Percentiles rank a stretch among this genome's conserved stretches.
phyloP scores from a whole-genome alignment of 2,797 vertebrate species.

The Anguilla megastoma region DNA sequence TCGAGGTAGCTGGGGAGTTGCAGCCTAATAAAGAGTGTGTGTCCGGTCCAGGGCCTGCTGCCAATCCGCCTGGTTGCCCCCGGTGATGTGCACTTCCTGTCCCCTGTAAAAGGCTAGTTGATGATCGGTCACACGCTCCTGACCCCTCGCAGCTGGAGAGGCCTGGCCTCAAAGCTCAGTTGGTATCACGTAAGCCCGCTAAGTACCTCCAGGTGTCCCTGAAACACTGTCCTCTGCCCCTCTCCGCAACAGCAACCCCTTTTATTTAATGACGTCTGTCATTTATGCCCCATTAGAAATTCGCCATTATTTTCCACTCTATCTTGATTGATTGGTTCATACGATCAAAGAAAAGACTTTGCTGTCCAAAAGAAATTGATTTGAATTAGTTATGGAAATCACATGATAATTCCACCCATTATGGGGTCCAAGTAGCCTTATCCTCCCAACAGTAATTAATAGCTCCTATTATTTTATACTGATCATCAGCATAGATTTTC shows the following conservation, averaged over 20 bases:
- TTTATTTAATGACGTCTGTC: not conserved
- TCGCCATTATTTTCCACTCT: not conserved
- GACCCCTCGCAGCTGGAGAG: not conserved
- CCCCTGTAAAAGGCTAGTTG: not conserved
- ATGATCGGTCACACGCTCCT: not conserved
- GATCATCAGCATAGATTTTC: not conserved
- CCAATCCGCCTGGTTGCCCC: not conserved
- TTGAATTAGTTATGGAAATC: not conserved
- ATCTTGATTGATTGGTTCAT: not conserved
- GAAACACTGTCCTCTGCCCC: not conserved
- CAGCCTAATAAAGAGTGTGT: not conserved
- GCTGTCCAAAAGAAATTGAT: not conserved
- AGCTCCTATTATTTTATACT: not conserved
- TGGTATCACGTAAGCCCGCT: too few species aligned
- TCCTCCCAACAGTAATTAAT: not conserved
- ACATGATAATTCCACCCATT: not conserved
- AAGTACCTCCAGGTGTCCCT: not conserved
- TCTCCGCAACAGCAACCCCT: not conserved
- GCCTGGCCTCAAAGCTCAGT: not conserved
- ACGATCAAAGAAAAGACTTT: not conserved
- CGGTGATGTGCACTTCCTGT: not conserved
- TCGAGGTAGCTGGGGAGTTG: not conserved
- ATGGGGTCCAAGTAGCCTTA: not conserved
- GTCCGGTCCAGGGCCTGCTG: not conserved
- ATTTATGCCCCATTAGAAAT: not conserved